A percentile compares a stretch with the other conserved stretches of the same genome.
Evolutionary conservation across 2,113 vertebrate species (phyloP).

Genomic region (Shinisaurus crocodilurus): DNA sequence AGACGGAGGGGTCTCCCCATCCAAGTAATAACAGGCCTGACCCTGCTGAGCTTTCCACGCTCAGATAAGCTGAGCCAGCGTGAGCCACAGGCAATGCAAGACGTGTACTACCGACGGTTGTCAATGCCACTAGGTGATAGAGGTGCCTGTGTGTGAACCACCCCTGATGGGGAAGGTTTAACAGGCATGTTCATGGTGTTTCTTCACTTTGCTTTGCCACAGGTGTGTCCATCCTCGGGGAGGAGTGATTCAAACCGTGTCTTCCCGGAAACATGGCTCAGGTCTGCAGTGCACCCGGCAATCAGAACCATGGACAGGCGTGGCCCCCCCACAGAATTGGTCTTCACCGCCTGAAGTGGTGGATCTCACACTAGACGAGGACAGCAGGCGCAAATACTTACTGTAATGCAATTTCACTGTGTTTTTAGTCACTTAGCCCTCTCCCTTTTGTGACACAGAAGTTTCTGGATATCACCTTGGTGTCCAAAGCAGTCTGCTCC

Average conservation of each 20-base stretch:
- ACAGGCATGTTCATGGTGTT: not conserved
- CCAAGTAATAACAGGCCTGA: too few relatives aligned
- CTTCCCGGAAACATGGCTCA: constrained; percentile 89
- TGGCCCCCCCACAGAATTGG: constrained; percentile 90
- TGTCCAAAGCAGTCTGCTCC: constrained; percentile 72
- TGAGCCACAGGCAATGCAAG: too few relatives aligned
- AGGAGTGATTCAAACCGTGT: constrained; percentile 95
- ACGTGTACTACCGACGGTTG: too few relatives aligned
- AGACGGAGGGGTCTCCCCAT: too few relatives aligned
- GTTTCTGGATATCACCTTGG: constrained; percentile 63
- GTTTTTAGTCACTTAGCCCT: constrained; percentile 55
- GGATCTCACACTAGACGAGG: constrained; percentile 97
- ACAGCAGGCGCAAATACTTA: constrained; percentile 91
- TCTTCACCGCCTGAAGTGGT: constrained; percentile 93
- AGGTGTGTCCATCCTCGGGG: constrained; percentile 91
- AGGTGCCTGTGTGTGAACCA: not conserved
- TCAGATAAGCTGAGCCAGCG: too few relatives aligned
- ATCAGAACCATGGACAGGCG: constrained; percentile 88
- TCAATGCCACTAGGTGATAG: not conserved
- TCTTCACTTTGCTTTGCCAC: constrained; percentile 35
- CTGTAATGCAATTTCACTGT: constrained; percentile 86
- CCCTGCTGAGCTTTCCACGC: too few relatives aligned
- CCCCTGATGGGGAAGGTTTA: too few relatives aligned
- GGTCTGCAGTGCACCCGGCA: constrained; percentile 81
- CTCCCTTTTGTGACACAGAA: constrained; percentile 63